Evolutionary conservation across 2,888 invertebrate species (phyloP).

Genomic region (Bhutanitis thaidina): DNA sequence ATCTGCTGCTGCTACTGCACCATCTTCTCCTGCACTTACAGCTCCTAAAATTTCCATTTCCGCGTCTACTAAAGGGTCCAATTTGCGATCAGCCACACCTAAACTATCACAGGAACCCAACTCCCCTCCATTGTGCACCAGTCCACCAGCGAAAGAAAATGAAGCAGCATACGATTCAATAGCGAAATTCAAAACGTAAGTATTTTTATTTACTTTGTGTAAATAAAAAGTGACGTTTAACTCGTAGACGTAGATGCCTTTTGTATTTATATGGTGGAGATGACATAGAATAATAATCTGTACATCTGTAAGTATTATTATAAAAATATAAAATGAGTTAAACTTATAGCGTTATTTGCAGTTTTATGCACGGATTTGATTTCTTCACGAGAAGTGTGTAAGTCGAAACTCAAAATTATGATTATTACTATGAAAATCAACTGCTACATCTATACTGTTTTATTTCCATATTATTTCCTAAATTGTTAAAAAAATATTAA

Average conservation of each 20-base stretch:
- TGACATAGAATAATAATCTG: too few relatives aligned
- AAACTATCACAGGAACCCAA: slow-evolving; percentile 44
- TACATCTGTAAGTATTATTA: too few relatives aligned
- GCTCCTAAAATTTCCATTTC: slow-evolving; percentile 28
- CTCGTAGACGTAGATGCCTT: too few relatives aligned
- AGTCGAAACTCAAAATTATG: background rate
- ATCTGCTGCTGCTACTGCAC: slow-evolving; percentile 37
- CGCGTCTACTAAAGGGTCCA: slow-evolving; percentile 33
- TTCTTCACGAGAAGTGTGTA: slow-evolving; percentile 16
- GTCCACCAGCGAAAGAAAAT: slow-evolving; percentile 59
- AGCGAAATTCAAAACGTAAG: slow-evolving; percentile 73
- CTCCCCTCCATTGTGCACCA: slow-evolving; percentile 68
- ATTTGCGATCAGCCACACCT: slow-evolving; percentile 28
- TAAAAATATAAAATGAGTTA: too few relatives aligned
- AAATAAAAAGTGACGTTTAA: too few relatives aligned
- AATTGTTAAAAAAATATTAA: too few relatives aligned
- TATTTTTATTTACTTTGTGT: slow-evolving; percentile 26
- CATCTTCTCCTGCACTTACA: slow-evolving; percentile 31
- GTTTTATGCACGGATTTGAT: slow-evolving; percentile 17
- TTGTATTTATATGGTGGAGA: too few relatives aligned
- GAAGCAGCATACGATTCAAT: slow-evolving; percentile 64
- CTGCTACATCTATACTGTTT: too few relatives aligned
- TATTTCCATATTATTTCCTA: too few relatives aligned
- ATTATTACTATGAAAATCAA: background rate
- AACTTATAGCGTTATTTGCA: slow-evolving; percentile 9